Percentiles rank a stretch among this genome's conserved stretches.
These are phyloP conservation scores for Ridgeia piscesae DNA, from an alignment of 1,140 invertebrate genomes.

Conservation along the genomic window DNA sequence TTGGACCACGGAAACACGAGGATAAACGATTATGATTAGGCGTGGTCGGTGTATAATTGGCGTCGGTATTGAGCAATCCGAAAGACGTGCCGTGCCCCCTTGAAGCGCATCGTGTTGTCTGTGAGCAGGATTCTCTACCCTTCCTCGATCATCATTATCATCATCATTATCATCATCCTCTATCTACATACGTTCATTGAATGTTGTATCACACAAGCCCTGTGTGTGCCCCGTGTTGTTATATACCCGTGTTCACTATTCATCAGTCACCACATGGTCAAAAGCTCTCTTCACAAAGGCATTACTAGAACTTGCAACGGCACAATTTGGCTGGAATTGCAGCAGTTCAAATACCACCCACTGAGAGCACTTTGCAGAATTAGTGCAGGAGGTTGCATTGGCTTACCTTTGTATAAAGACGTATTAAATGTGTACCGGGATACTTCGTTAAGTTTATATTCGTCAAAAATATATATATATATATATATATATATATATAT, in stretches of 20 bases:
- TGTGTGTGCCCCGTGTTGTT: neutral
- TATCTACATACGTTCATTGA: neutral
- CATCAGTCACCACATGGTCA: neutral
- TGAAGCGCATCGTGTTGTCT: neutral
- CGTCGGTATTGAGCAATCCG: neutral
- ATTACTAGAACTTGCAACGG: neutral
- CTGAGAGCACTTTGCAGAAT: too few species aligned
- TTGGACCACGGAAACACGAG: neutral
- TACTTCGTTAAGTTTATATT: too few species aligned
- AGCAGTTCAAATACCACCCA: too few species aligned
- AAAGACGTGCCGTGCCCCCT: neutral
- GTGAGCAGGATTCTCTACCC: neutral
- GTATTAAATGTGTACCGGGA: too few species aligned
- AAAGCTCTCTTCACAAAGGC: neutral
- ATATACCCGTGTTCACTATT: neutral
- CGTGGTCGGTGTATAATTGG: neutral
- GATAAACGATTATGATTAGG: constrained; percentile 1
- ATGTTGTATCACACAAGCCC: neutral
- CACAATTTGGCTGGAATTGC: too few species aligned
- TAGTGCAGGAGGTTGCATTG: too few species aligned
- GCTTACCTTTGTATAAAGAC: too few species aligned
- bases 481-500: too few species aligned
- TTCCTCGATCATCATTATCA: neutral
- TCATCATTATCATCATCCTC: neutral
- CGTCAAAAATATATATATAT: too few species aligned